A percentile compares a stretch with the other conserved stretches of the same genome.
Conservation (phyloP, 2,113 vertebrate genomes). For the Anhinga anhinga region DNA sequence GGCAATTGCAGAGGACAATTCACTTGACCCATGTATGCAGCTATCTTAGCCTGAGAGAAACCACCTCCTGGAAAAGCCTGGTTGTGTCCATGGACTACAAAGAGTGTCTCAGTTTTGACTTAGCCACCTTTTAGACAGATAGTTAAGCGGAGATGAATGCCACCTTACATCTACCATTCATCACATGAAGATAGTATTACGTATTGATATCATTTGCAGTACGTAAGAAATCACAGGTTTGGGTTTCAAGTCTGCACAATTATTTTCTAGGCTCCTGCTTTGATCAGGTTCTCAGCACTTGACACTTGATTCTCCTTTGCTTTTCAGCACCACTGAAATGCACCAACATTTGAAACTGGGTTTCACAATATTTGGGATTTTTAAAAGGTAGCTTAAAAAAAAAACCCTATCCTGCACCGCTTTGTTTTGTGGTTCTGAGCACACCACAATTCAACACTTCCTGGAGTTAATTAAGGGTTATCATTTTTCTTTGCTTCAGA, state of each 20-base stretch:
- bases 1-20: background rate
- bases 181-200: background rate
- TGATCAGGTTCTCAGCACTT: background rate
- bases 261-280: background rate
- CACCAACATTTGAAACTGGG: background rate
- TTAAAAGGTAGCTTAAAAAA: background rate
- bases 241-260: background rate
- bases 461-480: constrained; percentile 7
- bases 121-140: background rate
- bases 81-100: background rate
- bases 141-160: background rate
- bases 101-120: background rate
- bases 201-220: background rate
- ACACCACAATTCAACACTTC: background rate
- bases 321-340: background rate
- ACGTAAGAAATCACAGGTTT: background rate
- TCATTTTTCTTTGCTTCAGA: background rate
- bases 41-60: background rate
- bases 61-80: background rate
- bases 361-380: background rate
- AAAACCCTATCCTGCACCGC: background rate
- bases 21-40: background rate
- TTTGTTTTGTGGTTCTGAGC: background rate
- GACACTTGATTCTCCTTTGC: background rate
- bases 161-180: background rate